A percentile compares a stretch with the other conserved stretches of the same genome.
Evolutionary conservation across 92 coral and sea anemone species (phyloP).

Genomic region (Siderastrea siderea): DNA sequence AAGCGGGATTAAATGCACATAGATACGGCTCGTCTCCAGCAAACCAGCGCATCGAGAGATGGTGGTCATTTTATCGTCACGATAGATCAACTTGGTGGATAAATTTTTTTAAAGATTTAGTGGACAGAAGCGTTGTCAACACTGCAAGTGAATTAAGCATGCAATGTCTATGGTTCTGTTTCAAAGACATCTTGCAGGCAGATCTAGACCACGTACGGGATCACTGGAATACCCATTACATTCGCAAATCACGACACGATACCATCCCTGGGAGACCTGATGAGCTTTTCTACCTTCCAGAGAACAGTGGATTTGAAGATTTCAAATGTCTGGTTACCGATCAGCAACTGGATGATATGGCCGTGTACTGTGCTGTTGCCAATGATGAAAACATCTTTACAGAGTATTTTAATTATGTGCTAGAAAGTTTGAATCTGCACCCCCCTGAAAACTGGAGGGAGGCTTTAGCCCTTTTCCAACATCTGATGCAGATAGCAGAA

Average conservation of each 20-base stretch:
- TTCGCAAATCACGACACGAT: constrained; percentile 30
- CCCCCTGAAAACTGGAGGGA: too few relatives aligned
- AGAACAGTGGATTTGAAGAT: constrained; percentile 43
- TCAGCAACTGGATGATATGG: constrained; percentile 42
- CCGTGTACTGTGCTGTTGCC: constrained; percentile 10
- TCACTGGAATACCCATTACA: constrained; percentile 76
- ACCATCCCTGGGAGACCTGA: constrained; percentile 56
- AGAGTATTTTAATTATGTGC: constrained; percentile 12
- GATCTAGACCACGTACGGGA: constrained; percentile 51
- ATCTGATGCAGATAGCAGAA: too few relatives aligned
- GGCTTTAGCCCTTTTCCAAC: too few relatives aligned
- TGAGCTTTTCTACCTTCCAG: constrained; percentile 46
- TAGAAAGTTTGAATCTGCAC: neutral
- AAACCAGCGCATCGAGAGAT: constrained; percentile 42
- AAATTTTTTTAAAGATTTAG: constrained; percentile 33
- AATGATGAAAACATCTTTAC: constrained; percentile 30
- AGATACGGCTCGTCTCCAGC: constrained; percentile 47
- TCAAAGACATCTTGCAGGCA: constrained; percentile 2
- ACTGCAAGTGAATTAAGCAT: constrained; percentile 42
- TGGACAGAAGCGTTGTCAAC: constrained; percentile 14
- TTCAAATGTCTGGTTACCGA: constrained; percentile 26
- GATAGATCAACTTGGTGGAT: constrained; percentile 56
- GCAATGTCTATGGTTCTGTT: constrained; percentile 33
- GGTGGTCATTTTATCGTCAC: constrained; percentile 30
- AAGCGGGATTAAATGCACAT: constrained; percentile 38